Evolutionary conservation across 2,797 vertebrate genomes (phyloP).

Genomic region (Cyclopterus lumpus): DNA sequence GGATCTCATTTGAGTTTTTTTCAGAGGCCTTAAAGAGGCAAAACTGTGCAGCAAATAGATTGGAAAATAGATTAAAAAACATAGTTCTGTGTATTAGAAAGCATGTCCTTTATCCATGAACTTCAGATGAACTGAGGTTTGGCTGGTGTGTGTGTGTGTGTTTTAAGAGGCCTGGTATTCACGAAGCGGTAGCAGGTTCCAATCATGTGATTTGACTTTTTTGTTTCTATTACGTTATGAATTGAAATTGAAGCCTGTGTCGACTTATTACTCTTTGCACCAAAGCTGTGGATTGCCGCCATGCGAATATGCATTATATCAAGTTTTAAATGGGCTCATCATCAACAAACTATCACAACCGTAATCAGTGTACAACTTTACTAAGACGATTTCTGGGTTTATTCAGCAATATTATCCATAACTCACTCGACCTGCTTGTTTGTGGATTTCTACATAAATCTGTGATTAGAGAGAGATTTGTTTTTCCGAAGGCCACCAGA

Average conservation of each 20-base stretch:
- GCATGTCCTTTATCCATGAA: neutral
- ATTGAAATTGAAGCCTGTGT: neutral
- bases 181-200: neutral
- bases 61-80: neutral
- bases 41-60: neutral
- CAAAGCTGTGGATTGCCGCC: neutral
- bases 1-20: neutral
- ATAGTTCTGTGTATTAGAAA: neutral
- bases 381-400: neutral
- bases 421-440: neutral
- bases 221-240: neutral
- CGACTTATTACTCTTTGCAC: neutral
- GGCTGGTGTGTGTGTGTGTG: neutral
- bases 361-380: neutral
- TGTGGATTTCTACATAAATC: slow-evolving; percentile 12
- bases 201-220: neutral
- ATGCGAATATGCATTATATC: neutral
- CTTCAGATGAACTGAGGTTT: neutral
- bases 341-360: neutral
- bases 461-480: neutral
- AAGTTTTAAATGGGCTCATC: neutral
- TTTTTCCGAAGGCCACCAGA: slow-evolving; percentile 28
- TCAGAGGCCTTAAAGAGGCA: neutral
- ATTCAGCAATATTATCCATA: neutral
- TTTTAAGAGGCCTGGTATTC: neutral